Base-by-base conservation (phyloP, 2,797 vertebrate species). In the Holocentrus rufus region DNA sequence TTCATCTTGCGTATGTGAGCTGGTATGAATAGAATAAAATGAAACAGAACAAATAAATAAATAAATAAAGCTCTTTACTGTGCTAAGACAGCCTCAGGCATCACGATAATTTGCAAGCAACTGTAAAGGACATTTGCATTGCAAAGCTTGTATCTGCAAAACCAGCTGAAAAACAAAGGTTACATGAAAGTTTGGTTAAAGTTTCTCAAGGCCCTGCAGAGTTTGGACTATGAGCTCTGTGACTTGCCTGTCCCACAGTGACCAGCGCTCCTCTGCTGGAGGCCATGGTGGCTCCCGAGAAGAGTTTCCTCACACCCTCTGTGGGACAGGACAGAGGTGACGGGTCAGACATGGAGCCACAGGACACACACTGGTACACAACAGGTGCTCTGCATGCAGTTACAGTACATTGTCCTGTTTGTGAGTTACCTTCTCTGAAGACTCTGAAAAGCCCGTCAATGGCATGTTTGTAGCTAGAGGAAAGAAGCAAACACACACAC, bases 271-370 rank as follows among this genome's bases (percentile, higher is more conserved):
- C 98, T 14, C 98, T 95, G 85, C 92, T 92, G 47, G 97, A 96
- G 0, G 98, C 98, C 95, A 96, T 96, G 1, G 95, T 96, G 4
- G 93, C 97, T 27, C 98, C 97, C 0, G 97, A 96, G 82, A 97
- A 99, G 64, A 99, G 92, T 73, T 82, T 98, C 88, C 83, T 95
- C 55, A 95, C n/a, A 7, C 98, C 97, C 93, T 99, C 98, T 99
- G 77, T 10, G 25, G 60, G 65, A 86, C 44, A 66, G 49, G 31
- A 74, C 9, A 74, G 18, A 69, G 72, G 65, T 47, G 55, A 76
- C 8, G 70, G 18, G 34, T 90, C 71, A 84, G 57, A 56, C 20
- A 65, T 10, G n/a, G 17, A 11, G n/a, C 30, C 7, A 7, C 30
- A 31, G 3, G 7, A 31, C 30, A 31, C 30, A 31, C 30, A 31